Evolutionary conservation across 1,140 invertebrate genomes (phyloP), one percentile per base, ranked within the genome.

Genomic region (Amyelois transitella): DNA sequence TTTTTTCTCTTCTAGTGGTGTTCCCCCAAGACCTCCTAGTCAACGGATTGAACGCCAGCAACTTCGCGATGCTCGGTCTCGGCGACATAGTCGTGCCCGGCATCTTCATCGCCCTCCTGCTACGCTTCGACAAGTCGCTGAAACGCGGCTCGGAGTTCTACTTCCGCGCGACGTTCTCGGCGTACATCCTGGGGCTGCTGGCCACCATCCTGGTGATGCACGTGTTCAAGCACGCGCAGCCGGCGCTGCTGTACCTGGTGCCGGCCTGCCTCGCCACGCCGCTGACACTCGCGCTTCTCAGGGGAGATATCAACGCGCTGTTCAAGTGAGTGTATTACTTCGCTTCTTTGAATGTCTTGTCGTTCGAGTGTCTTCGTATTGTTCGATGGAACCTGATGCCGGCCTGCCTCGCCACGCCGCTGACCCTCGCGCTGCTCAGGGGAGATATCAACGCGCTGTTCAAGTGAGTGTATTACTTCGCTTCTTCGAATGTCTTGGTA

Each of bases 1-100:
- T 60, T 57, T 10, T 12, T 4, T 10, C 32, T 66, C 55, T 62
- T 89, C 90, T 88, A 96, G 95, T 99, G 88, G 95, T 99, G 21
- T 99, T 99, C 87, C 99, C 99, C 6, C 98, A 99, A 92, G 98
- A 99, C 87, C 89, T 99, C 19, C 89, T 99, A 2, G 94, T 97
- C 72, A 96, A 97, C 70, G 98, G 99, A 1, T 81, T 99, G 8
- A 91, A 90, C 58, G 97, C 97, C 6, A 95, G 92, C 60, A 99
- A 99, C 88, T 99, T 99, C 90, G 98, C 98, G 2, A 99, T 99
- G 98, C 87, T 99, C 10, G 99, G 99, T 5, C 91, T 99, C 4
- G 99, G 99, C 18, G 99, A 99, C 81, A 99, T 99, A 72, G 98
- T 99, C 6, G 96, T 99, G 68, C 99, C 98, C 17, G 99, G 99